These are phyloP conservation scores for Meganola albula DNA, from an alignment of 2,888 invertebrate genomes.

Conservation along the genomic window DNA sequence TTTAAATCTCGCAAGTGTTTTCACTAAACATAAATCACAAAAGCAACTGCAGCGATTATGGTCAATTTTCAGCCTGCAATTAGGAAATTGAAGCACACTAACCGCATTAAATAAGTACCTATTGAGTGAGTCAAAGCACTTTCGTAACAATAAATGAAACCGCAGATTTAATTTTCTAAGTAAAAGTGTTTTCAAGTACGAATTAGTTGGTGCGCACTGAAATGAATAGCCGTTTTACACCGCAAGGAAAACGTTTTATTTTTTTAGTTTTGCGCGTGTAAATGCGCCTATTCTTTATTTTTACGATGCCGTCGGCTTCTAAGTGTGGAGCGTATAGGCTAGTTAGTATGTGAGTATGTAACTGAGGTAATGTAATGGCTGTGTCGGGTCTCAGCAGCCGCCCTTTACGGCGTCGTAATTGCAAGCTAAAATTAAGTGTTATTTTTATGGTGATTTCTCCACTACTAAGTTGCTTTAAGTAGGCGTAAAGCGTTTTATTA, in stretches of 20 bases:
- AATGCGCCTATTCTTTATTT: conserved; percentile 43
- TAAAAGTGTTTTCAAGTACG: conserved; percentile 20
- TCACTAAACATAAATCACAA: too few species aligned
- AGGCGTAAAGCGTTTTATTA: conserved; percentile 72
- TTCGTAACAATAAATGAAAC: conserved; percentile 12
- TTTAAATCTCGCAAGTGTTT: too few species aligned
- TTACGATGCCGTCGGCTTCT: conserved; percentile 55
- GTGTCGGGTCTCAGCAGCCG: conserved; percentile 59
- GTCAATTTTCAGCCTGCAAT: too few species aligned
- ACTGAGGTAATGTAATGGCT: conserved; percentile 65
- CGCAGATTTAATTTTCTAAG: conserved; percentile 27
- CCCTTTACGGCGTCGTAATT: conserved; percentile 72
- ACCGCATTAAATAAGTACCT: too few species aligned
- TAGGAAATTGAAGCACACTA: too few species aligned
- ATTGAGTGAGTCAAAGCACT: conserved; percentile 1
- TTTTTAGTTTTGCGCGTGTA: conserved; percentile 39
- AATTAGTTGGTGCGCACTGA: conserved; percentile 13
- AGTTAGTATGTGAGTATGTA: conserved; percentile 53
- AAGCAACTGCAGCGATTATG: too few species aligned
- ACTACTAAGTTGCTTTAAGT: conserved; percentile 75
- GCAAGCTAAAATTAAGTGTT: conserved; percentile 76
- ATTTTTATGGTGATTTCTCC: conserved; percentile 77
- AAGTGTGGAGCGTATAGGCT: conserved; percentile 41
- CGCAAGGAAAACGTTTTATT: conserved; percentile 38
- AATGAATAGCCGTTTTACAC: conserved; percentile 23